Conservation (phyloP, 1,140 invertebrate genomes). For the Trachymyrmex cornetzi region DNA sequence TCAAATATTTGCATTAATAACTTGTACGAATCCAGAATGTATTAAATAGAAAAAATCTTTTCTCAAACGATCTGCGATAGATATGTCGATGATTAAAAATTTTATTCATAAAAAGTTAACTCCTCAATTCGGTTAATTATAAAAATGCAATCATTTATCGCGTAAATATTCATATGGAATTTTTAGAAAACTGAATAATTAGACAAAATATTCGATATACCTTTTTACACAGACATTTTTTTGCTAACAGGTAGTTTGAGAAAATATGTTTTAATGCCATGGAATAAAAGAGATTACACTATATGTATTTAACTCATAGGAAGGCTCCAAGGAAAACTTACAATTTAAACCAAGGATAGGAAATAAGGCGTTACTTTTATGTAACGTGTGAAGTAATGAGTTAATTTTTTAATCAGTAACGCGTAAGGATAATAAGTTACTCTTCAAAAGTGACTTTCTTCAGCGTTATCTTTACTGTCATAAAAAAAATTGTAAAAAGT, state of each 20-base stretch:
- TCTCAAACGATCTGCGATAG: constrained; percentile 20
- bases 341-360: neutral
- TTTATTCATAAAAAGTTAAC: neutral
- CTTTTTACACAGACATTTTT: constrained; percentile 45
- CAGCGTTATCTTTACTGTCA: too few species aligned
- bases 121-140: constrained; percentile 5
- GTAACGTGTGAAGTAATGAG: too few species aligned
- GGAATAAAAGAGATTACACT: neutral
- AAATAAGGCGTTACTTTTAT: too few species aligned
- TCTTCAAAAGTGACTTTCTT: too few species aligned
- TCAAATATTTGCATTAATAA: constrained; percentile 29
- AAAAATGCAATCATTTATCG: neutral
- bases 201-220: constrained; percentile 13
- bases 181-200: constrained; percentile 31
- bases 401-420: too few species aligned
- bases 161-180: constrained; percentile 4
- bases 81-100: neutral
- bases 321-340: neutral
- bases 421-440: too few species aligned
- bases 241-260: constrained; percentile 34
- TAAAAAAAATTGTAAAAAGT: too few species aligned
- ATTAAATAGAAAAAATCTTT: constrained; percentile 14
- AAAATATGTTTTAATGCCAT: constrained; percentile 2
- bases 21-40: neutral
- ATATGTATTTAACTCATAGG: constrained; percentile 1